A percentile compares a stretch with the other conserved stretches of the same genome.
Conservation (phyloP, 2,113 vertebrate genomes). For the Reinhardtius hippoglossoides region DNA sequence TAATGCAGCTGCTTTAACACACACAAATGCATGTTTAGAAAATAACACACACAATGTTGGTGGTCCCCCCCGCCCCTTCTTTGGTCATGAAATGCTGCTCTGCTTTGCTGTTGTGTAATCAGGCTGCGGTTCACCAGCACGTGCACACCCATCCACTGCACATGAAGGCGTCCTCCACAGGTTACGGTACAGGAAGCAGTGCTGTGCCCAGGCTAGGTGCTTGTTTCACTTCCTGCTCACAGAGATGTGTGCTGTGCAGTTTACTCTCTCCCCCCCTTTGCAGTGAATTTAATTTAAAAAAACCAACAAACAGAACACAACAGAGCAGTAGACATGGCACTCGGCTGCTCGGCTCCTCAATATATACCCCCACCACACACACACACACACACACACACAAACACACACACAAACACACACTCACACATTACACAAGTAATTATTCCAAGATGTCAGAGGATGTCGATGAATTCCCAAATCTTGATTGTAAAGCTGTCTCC, state of each 20-base stretch:
- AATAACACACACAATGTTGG: constrained; percentile 14
- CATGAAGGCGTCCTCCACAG: constrained; percentile 18
- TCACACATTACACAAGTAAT: constrained; percentile 24
- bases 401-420: neutral
- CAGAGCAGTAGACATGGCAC: constrained; percentile 3
- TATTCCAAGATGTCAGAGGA: constrained; percentile 54
- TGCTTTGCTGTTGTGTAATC: constrained; percentile 32
- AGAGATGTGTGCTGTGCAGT: neutral
- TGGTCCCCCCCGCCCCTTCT: constrained; percentile 19
- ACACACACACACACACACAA: neutral
- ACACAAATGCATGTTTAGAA: constrained; percentile 8
- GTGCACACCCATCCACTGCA: constrained; percentile 11
- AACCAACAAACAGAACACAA: constrained; percentile 31
- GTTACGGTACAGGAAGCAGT: constrained; percentile 17
- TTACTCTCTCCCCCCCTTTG: constrained; percentile 13
- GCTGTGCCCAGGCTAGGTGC: neutral
- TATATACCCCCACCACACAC: neutral
- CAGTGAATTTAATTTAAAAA: constrained; percentile 49
- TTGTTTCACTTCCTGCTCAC: constrained; percentile 56
- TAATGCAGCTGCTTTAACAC: neutral
- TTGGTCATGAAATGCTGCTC: constrained; percentile 6
- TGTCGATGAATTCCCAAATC: constrained; percentile 45
- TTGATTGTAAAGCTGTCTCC: constrained; percentile 31
- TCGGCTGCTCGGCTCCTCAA: constrained; percentile 12
- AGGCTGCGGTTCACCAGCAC: constrained; percentile 4